phyloP scores from a whole-genome alignment of 2,888 invertebrate genomes.

The Tiliacea aurago region DNA sequence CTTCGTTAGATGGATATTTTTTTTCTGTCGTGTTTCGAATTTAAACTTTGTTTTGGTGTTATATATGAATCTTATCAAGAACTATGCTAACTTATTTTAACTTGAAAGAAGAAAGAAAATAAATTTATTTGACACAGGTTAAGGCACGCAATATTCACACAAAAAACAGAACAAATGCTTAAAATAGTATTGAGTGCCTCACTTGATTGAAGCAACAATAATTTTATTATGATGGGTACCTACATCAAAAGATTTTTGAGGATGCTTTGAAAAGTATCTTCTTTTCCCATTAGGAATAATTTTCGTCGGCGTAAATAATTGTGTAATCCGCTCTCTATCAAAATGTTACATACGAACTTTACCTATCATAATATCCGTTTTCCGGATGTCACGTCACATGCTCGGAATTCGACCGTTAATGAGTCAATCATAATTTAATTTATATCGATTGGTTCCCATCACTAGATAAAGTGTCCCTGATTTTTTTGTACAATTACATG shows the following conservation, averaged over 20 bases:
- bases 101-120: no score
- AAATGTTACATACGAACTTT: background rate
- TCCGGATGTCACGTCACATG: constrained; percentile 41
- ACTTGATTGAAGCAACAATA: no score
- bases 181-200: no score
- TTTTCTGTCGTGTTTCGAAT: background rate
- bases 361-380: constrained; percentile 24
- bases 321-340: background rate
- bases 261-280: background rate
- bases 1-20: constrained; percentile 24
- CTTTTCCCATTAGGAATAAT: no score
- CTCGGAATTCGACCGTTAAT: constrained; percentile 54
- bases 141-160: no score
- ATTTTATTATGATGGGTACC: no score
- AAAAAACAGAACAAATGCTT: no score
- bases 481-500: constrained; percentile 67
- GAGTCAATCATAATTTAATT: constrained; percentile 63
- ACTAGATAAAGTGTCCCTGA: constrained; percentile 66
- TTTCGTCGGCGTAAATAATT: background rate
- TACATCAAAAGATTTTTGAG: background rate
- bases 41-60: no score
- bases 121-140: no score
- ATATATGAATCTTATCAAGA: background rate
- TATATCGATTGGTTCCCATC: constrained; percentile 68
- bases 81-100: background rate